Evolutionary conservation across 2,797 vertebrate genomes (phyloP).

Genomic region (Decapterus maruadsi): DNA sequence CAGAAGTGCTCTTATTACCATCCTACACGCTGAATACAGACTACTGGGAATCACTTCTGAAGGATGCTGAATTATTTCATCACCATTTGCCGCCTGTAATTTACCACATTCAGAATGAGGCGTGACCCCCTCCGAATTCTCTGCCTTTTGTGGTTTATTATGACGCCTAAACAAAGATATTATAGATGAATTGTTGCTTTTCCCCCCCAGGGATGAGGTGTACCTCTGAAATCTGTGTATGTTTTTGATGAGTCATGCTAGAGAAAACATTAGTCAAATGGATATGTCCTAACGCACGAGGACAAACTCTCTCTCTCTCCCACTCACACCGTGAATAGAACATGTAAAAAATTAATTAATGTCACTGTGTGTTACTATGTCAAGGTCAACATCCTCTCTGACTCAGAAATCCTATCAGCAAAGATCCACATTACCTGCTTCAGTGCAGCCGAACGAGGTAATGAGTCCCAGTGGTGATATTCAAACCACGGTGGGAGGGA

Average conservation of each 20-base stretch:
- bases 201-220: slow-evolving; percentile 37
- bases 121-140: background rate
- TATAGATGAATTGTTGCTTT: slow-evolving; percentile 5
- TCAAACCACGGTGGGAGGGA: slow-evolving; percentile 47
- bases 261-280: slow-evolving; percentile 53
- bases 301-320: background rate
- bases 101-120: slow-evolving; percentile 3
- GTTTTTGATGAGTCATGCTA: slow-evolving; percentile 51
- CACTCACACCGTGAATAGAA: slow-evolving; percentile 29
- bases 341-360: slow-evolving; percentile 33
- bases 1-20: slow-evolving; percentile 27
- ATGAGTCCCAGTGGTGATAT: slow-evolving; percentile 57
- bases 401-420: slow-evolving; percentile 41
- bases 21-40: slow-evolving; percentile 19
- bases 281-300: slow-evolving; percentile 22
- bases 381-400: slow-evolving; percentile 48
- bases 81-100: slow-evolving; percentile 22
- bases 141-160: slow-evolving; percentile 20
- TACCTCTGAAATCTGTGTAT: slow-evolving; percentile 28
- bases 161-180: slow-evolving; percentile 24
- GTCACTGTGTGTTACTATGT: slow-evolving; percentile 37
- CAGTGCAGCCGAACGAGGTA: slow-evolving; percentile 50
- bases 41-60: background rate
- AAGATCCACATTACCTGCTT: slow-evolving; percentile 46
- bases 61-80: slow-evolving; percentile 17